Evolutionary conservation across 2,888 invertebrate species (phyloP).

Genomic region (Sipha maydis): DNA sequence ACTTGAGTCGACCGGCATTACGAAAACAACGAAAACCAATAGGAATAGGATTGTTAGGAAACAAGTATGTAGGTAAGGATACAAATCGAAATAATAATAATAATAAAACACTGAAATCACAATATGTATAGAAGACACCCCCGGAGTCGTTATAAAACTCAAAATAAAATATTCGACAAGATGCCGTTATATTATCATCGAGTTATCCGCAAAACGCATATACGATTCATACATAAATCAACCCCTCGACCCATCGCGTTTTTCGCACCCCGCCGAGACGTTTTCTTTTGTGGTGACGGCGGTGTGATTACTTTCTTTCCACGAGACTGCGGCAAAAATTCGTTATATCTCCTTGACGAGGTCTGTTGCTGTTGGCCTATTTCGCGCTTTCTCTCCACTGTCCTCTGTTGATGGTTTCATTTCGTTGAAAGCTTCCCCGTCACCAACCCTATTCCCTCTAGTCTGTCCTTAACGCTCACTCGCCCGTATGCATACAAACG

Average conservation of each 20-base stretch:
- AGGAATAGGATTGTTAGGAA: too few species aligned
- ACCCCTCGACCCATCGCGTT: conserved; percentile 25
- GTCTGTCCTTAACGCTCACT: neutral
- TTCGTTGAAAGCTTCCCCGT: conserved; percentile 54
- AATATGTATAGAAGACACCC: neutral
- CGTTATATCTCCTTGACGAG: conserved; percentile 29
- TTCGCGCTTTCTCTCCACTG: neutral
- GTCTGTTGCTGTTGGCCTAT: conserved; percentile 16
- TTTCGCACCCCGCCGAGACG: neutral
- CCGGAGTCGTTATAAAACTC: conserved; percentile 1
- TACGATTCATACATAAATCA: conserved; percentile 52
- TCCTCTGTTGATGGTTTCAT: conserved; percentile 46
- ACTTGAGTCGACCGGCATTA: neutral
- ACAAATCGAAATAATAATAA: neutral
- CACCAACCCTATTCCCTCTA: neutral
- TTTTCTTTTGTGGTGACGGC: conserved; percentile 1
- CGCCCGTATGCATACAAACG: neutral
- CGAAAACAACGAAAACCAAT: too few species aligned
- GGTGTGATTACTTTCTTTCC: conserved; percentile 58
- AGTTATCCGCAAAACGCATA: neutral
- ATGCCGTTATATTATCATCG: conserved; percentile 31
- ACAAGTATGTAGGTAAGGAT: neutral
- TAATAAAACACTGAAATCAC: neutral
- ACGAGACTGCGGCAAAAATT: conserved; percentile 59
- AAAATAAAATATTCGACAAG: neutral